Evolutionary conservation across 2,113 vertebrate genomes (phyloP).

Genomic region (Plecotus auritus): DNA sequence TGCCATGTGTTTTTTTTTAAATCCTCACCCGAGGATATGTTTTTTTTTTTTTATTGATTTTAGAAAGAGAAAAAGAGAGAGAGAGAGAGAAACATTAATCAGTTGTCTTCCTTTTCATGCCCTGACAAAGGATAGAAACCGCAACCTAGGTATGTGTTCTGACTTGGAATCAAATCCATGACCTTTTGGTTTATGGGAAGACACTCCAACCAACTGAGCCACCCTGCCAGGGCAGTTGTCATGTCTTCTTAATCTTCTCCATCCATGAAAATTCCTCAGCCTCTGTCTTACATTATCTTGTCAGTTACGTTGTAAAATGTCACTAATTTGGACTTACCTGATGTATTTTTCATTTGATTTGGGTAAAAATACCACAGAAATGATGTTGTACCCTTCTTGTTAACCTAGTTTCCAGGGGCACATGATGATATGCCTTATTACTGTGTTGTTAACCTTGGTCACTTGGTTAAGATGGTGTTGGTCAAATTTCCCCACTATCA

Average conservation of each 20-base stretch:
- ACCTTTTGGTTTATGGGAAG: neutral
- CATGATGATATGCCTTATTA: neutral
- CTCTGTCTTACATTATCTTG: neutral
- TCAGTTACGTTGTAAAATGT: neutral
- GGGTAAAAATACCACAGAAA: neutral
- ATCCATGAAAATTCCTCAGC: neutral
- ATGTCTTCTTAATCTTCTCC: neutral
- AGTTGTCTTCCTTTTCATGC: neutral
- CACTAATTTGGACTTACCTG: neutral
- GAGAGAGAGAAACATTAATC: neutral
- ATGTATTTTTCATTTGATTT: neutral
- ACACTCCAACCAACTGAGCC: neutral
- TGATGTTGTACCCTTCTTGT: neutral
- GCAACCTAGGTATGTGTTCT: neutral
- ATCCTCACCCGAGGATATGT: neutral
- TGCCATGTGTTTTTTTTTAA: neutral
- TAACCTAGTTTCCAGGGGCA: neutral
- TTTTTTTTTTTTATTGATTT: neutral
- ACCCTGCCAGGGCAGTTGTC: neutral
- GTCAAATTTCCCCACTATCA: neutral
- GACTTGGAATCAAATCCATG: neutral
- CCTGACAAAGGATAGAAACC: neutral
- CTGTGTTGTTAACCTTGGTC: neutral
- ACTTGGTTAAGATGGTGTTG: neutral
- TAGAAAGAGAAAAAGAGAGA: neutral